Conservation (phyloP, 2,888 invertebrate species). For the Mythimna ferrago region DNA sequence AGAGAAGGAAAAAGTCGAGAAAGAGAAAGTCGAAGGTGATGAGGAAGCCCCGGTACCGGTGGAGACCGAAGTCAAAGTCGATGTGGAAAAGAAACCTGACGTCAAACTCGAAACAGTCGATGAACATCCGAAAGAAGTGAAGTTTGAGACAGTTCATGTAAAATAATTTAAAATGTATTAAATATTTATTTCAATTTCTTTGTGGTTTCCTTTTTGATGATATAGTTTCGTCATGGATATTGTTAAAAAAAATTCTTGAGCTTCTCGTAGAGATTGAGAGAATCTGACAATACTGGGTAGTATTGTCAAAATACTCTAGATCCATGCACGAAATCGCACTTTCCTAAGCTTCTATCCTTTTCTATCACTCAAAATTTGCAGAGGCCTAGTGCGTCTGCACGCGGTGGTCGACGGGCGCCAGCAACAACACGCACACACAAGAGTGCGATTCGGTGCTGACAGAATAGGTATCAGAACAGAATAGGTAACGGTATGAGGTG, state of each 20-base stretch:
- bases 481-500: too few relatives aligned
- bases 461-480: too few relatives aligned
- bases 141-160: slow-evolving; percentile 26
- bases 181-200: slow-evolving; percentile 21
- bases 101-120: slow-evolving; percentile 60
- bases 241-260: too few relatives aligned
- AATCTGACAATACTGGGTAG: neutral
- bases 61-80: slow-evolving; percentile 22
- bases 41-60: neutral
- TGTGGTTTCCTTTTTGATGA: neutral
- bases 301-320: neutral
- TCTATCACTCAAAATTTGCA: too few relatives aligned
- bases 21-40: slow-evolving; percentile 42
- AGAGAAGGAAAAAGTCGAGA: slow-evolving; percentile 39
- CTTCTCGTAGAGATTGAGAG: neutral
- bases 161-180: slow-evolving; percentile 20
- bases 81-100: slow-evolving; percentile 38
- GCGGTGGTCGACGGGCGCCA: too few relatives aligned
- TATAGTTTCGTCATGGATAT: too few relatives aligned
- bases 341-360: too few relatives aligned
- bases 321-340: too few relatives aligned
- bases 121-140: slow-evolving; percentile 63
- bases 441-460: too few relatives aligned
- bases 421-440: too few relatives aligned
- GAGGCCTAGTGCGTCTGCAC: too few relatives aligned